phyloP scores from a whole-genome alignment of 2,888 invertebrate genomes.

The Hymenopus coronatus region DNA sequence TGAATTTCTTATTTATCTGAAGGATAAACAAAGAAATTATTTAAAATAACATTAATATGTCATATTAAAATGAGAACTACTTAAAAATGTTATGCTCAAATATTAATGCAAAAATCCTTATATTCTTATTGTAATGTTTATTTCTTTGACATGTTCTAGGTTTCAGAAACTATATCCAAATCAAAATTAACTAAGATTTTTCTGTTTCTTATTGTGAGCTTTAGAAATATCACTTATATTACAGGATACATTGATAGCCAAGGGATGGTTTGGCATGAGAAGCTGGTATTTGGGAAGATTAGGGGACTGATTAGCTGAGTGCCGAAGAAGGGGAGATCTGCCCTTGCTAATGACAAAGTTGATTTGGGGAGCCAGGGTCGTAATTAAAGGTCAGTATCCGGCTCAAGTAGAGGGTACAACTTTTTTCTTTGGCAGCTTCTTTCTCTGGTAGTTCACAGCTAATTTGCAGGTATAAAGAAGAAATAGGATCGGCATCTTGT shows the following conservation, averaged over 20 bases:
- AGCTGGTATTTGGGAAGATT: background rate
- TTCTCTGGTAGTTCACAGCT: background rate
- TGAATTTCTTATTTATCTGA: no score
- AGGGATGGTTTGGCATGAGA: background rate
- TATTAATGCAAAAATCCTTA: no score
- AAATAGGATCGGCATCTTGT: background rate
- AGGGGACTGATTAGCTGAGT: background rate
- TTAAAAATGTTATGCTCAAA: no score
- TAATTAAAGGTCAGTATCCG: slow-evolving; percentile 2
- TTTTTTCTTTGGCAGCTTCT: background rate
- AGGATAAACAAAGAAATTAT: no score
- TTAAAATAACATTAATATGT: no score
- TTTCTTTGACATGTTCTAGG: no score
- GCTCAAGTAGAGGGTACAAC: background rate
- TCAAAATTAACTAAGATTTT: no score
- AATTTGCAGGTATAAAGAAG: background rate
- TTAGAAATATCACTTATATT: background rate
- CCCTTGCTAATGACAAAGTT: slow-evolving; percentile 11
- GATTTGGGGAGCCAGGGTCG: background rate
- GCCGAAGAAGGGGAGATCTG: background rate
- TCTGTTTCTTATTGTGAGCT: no score
- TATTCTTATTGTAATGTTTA: no score
- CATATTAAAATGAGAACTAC: no score
- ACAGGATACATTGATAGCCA: background rate
- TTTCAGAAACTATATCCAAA: no score